Conservation (phyloP, 2,113 vertebrate genomes). For the Callopanchax toddi region DNA sequence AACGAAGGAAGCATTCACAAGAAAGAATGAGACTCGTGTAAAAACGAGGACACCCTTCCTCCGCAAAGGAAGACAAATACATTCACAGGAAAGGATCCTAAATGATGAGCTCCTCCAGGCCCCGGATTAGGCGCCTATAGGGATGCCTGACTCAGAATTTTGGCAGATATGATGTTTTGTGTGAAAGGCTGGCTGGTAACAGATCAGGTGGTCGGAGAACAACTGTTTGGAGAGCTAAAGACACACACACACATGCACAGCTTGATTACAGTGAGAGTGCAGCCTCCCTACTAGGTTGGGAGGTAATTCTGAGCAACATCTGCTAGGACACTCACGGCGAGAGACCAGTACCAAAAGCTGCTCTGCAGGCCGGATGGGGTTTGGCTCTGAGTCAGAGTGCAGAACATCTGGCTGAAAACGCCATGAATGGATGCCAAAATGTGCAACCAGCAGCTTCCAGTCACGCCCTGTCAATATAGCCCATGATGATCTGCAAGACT, state of each 20-base stretch:
- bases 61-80: slow-evolving; percentile 16
- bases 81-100: slow-evolving; percentile 24
- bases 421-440: slow-evolving; percentile 14
- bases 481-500: slow-evolving; percentile 16
- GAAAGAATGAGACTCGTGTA: slow-evolving; percentile 6
- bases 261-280: slow-evolving; percentile 58
- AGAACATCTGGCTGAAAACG: slow-evolving; percentile 48
- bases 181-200: slow-evolving; percentile 39
- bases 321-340: slow-evolving; percentile 59
- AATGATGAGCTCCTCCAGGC: slow-evolving; percentile 4
- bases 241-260: slow-evolving; percentile 20
- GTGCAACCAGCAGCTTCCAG: slow-evolving; percentile 34
- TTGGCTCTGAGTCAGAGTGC: slow-evolving; percentile 31
- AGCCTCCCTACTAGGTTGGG: slow-evolving; percentile 46
- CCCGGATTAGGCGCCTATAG: slow-evolving; percentile 18
- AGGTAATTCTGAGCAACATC: slow-evolving; percentile 65
- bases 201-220: slow-evolving; percentile 58
- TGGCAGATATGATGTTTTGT: slow-evolving; percentile 41
- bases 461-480: slow-evolving; percentile 1
- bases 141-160: slow-evolving; percentile 52
- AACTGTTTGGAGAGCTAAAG: slow-evolving; percentile 51
- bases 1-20: slow-evolving; percentile 53
- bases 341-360: slow-evolving; percentile 32
- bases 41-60: slow-evolving; percentile 11
- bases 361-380: slow-evolving; percentile 19